Evolutionary conservation across 2,797 vertebrate genomes (phyloP).

Genomic region (Enteromius radiatus): DNA sequence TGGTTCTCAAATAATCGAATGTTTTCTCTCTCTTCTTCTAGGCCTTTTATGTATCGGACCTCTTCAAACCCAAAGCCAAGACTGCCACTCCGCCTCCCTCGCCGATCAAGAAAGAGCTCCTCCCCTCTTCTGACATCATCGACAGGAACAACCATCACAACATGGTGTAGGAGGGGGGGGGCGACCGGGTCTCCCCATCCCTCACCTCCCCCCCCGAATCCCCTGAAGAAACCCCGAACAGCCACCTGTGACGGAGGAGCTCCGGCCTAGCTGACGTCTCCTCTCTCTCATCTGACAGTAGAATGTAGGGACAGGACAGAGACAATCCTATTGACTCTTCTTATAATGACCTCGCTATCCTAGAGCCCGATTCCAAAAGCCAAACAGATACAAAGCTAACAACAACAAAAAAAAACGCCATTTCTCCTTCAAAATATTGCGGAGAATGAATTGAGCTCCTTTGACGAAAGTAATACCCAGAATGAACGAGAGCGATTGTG

Average conservation of each 20-base stretch:
- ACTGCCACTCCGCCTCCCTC: constrained; percentile 84
- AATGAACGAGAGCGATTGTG: constrained; percentile 74
- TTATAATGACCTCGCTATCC: constrained; percentile 65
- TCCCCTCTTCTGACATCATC: constrained; percentile 93
- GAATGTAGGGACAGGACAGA: constrained; percentile 97
- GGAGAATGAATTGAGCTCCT: constrained; percentile 41
- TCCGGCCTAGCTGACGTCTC: constrained; percentile 69
- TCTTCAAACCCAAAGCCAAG: constrained; percentile 90
- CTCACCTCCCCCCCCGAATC: constrained; percentile 21
- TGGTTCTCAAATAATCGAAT: neutral
- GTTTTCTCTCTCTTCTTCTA: constrained; percentile 62
- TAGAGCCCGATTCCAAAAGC: constrained; percentile 74
- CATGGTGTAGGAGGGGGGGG: constrained; percentile 86
- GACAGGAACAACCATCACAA: constrained; percentile 98
- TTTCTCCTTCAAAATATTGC: constrained; percentile 63
- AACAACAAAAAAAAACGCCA: constrained; percentile 14
- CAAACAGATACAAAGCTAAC: constrained; percentile 63
- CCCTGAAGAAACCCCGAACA: constrained; percentile 60
- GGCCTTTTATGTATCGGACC: constrained; percentile 96
- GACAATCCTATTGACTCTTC: constrained; percentile 81
- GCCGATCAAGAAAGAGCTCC: constrained; percentile 92
- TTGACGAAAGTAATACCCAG: constrained; percentile 56
- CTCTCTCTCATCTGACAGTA: constrained; percentile 95
- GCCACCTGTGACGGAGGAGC: constrained; percentile 85
- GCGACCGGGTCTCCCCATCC: constrained; percentile 42